Conservation (phyloP, 2,888 invertebrate species). For the Tetragonula carbonaria region DNA sequence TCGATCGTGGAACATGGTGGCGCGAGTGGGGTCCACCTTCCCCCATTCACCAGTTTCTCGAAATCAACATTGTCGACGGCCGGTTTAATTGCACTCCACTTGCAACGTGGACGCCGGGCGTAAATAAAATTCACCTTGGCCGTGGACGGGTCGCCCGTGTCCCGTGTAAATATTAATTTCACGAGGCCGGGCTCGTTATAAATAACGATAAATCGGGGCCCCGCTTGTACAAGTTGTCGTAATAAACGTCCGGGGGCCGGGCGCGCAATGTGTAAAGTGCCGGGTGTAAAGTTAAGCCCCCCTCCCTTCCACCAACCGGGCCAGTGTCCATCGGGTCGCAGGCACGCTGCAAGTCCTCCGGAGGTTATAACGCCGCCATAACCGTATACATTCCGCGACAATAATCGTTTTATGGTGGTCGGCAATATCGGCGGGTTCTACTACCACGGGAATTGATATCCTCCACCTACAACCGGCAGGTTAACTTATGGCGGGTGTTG, state of each 20-base stretch:
- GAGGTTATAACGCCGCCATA: slow-evolving; percentile 82
- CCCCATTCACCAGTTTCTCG: slow-evolving; percentile 30
- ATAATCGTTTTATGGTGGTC: slow-evolving; percentile 82
- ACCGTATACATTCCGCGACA: slow-evolving; percentile 82
- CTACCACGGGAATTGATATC: slow-evolving; percentile 76
- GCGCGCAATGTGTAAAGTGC: slow-evolving; percentile 78
- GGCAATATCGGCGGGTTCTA: slow-evolving; percentile 76
- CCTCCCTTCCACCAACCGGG: slow-evolving; percentile 14
- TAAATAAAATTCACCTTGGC: slow-evolving; percentile 60
- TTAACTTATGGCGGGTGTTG: slow-evolving; percentile 62
- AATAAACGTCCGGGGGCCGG: slow-evolving; percentile 71
- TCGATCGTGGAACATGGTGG: neutral
- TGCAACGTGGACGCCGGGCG: slow-evolving; percentile 17
- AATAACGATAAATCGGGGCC: slow-evolving; percentile 71
- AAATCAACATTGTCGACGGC: slow-evolving; percentile 48
- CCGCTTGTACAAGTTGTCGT: slow-evolving; percentile 69
- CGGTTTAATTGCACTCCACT: slow-evolving; percentile 48
- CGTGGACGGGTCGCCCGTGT: slow-evolving; percentile 33
- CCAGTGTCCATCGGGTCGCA: slow-evolving; percentile 63
- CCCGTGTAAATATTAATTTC: slow-evolving; percentile 75
- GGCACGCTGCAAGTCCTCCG: slow-evolving; percentile 64
- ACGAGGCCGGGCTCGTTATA: slow-evolving; percentile 73
- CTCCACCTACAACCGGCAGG: slow-evolving; percentile 67
- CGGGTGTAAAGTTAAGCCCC: slow-evolving; percentile 77
- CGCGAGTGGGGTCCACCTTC: neutral